Evolutionary conservation across 1,140 invertebrate genomes (phyloP).

Genomic region (Copidosoma floridanum): DNA sequence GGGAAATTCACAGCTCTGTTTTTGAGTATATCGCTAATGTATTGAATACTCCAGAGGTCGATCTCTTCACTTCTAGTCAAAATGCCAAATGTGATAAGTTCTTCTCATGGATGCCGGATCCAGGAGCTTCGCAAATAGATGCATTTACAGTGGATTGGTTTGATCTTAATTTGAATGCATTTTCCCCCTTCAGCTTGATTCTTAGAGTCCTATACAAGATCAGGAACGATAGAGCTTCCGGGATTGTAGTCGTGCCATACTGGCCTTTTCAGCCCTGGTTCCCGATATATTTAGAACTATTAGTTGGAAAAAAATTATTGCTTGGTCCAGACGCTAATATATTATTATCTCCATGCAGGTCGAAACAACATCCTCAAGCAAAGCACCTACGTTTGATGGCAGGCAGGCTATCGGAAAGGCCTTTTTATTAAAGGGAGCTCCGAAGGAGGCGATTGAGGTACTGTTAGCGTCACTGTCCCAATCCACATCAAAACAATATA

Average conservation of each 20-base stretch:
- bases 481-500: conserved; percentile 24
- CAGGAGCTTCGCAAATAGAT: not conserved
- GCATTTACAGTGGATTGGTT: conserved; percentile 16
- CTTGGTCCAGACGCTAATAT: not conserved
- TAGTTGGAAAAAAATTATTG: not conserved
- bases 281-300: not conserved
- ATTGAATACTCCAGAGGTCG: not conserved
- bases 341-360: not conserved
- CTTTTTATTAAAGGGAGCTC: conserved; percentile 7
- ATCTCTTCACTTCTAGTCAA: conserved; percentile 7
- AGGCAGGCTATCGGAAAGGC: conserved; percentile 15
- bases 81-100: conserved; percentile 16
- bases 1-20: conserved; percentile 7
- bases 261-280: conserved; percentile 1
- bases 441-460: conserved; percentile 3
- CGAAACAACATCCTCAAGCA: not conserved
- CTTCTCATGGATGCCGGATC: conserved; percentile 2
- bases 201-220: not conserved
- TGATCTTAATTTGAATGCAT: conserved; percentile 6
- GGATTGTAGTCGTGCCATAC: not conserved
- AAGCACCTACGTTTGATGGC: not conserved
- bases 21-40: conserved; percentile 22
- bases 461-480: conserved; percentile 6
- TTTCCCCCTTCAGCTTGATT: not conserved
- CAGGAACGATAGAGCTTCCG: not conserved